Percentiles rank a stretch among this genome's conserved stretches.
Conservation (phyloP, 1,140 invertebrate genomes). For the Dendroctonus valens region DNA sequence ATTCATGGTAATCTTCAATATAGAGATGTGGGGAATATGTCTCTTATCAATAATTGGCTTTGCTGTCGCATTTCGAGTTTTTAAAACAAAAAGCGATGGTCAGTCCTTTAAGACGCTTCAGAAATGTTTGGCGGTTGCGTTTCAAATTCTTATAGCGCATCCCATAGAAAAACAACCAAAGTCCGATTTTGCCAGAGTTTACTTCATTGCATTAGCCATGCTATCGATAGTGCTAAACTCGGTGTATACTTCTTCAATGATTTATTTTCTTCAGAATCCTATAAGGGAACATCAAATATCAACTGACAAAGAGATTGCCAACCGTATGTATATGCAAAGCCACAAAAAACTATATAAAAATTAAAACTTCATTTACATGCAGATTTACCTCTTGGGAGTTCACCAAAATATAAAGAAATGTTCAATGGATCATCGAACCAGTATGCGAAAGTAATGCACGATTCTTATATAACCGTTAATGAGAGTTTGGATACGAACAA, state of each 20-base stretch:
- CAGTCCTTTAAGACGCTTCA: constrained; percentile 6
- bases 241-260: constrained; percentile 30
- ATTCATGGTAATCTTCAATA: constrained; percentile 19
- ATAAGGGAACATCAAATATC: constrained; percentile 30
- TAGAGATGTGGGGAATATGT: constrained; percentile 26
- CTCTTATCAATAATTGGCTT: constrained; percentile 14
- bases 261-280: constrained; percentile 30
- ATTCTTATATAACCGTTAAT: constrained; percentile 17
- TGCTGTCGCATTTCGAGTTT: constrained; percentile 7
- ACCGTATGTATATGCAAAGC: neutral
- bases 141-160: constrained; percentile 25
- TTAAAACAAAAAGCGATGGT: constrained; percentile 10
- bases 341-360: neutral
- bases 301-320: constrained; percentile 15
- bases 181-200: constrained; percentile 16
- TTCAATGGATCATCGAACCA: constrained; percentile 12
- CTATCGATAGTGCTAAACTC: constrained; percentile 30
- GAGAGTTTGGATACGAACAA: constrained; percentile 13
- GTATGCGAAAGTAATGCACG: neutral
- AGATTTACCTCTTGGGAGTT: constrained; percentile 19
- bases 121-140: constrained; percentile 17
- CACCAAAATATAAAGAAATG: constrained; percentile 25
- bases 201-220: constrained; percentile 23
- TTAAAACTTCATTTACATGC: neutral
- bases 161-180: constrained; percentile 11